A percentile compares a stretch with the other conserved stretches of the same genome.
Conservation (phyloP, 2,888 invertebrate genomes). For the Acleris holmiana region DNA sequence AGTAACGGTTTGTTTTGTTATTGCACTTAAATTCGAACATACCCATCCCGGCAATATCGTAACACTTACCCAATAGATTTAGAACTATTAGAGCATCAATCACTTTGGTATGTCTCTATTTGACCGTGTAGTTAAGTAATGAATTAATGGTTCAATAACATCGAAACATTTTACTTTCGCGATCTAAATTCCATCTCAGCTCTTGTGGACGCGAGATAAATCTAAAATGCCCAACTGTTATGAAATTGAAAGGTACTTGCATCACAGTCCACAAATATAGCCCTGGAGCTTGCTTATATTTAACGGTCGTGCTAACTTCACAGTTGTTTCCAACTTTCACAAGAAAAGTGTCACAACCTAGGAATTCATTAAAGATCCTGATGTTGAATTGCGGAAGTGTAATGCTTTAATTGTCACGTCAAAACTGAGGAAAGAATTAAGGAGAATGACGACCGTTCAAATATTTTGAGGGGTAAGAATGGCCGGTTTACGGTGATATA, state of each 20-base stretch:
- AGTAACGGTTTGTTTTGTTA: slow-evolving; percentile 7
- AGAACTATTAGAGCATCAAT: slow-evolving; percentile 49
- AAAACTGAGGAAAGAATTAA: too few species aligned
- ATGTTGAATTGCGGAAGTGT: too few species aligned
- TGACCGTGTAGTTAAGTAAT: slow-evolving; percentile 47
- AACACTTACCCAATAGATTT: slow-evolving; percentile 44
- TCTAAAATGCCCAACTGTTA: slow-evolving; percentile 42
- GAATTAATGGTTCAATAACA: slow-evolving; percentile 41
- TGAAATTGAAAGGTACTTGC: slow-evolving; percentile 42
- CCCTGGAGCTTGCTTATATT: slow-evolving; percentile 1
- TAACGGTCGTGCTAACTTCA: too few species aligned
- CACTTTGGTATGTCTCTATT: slow-evolving; percentile 44
- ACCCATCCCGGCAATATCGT: slow-evolving; percentile 31
- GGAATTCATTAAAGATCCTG: too few species aligned
- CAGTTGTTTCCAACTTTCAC: too few species aligned
- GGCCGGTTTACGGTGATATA: too few species aligned
- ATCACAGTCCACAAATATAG: slow-evolving; percentile 3
- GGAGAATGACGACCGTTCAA: too few species aligned
- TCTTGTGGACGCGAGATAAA: slow-evolving; percentile 47
- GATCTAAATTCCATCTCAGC: slow-evolving; percentile 50
- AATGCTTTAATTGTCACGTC: too few species aligned
- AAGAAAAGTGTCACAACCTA: too few species aligned
- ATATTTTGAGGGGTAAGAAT: too few species aligned
- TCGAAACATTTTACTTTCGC: slow-evolving; percentile 55
- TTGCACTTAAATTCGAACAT: slow-evolving; percentile 10